phyloP scores from a whole-genome alignment of 1,140 invertebrate genomes.

The Macrocentrus cingulum region DNA sequence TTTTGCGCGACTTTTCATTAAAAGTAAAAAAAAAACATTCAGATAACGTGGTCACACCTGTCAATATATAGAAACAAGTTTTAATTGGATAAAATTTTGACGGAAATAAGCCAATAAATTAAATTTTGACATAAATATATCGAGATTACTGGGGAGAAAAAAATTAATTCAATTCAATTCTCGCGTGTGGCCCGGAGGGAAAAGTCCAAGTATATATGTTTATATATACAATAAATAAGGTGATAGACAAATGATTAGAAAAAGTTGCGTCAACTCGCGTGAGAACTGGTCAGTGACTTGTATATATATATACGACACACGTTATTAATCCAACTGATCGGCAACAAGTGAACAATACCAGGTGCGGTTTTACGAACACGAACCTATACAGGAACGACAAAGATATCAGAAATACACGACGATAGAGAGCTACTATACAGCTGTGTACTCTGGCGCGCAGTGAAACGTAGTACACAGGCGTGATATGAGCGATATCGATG shows the following conservation, averaged over 20 bases:
- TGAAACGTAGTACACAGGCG: constrained; percentile 7
- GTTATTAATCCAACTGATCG: not conserved
- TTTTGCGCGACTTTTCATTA: no score
- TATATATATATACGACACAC: not conserved
- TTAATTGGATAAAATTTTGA: no score
- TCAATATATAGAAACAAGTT: no score
- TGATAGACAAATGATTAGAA: no score
- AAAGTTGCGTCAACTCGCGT: constrained; percentile 17
- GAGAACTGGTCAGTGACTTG: constrained; percentile 3
- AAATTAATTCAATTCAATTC: not conserved
- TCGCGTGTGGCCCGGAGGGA: not conserved
- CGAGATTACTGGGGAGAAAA: not conserved
- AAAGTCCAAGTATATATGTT: no score
- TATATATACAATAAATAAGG: no score
- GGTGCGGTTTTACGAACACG: not conserved
- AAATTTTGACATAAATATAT: no score
- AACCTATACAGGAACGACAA: constrained; percentile 1
- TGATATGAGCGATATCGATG: constrained; percentile 7
- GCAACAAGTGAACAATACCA: constrained; percentile 6
- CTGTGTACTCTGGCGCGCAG: not conserved
- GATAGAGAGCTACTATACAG: no score
- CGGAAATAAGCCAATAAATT: no score
- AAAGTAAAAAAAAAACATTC: no score
- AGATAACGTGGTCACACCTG: no score
- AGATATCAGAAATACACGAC: not conserved